Conservation (phyloP, 2,113 vertebrate genomes). For the Takifugu flavidus region DNA sequence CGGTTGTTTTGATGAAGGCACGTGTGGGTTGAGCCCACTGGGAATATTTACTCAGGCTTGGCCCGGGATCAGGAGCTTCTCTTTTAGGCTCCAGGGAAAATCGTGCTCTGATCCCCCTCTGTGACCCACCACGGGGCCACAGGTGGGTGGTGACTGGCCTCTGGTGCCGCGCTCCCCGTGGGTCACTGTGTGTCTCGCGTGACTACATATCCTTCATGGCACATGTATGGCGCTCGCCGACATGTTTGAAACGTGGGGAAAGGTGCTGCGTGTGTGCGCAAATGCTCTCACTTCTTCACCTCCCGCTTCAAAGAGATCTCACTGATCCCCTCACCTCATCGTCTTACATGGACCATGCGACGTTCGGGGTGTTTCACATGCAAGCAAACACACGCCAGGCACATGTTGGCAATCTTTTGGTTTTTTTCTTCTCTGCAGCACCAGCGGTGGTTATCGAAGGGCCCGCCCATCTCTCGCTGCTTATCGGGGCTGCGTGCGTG, state of each 20-base stretch:
- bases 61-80: slow-evolving; percentile 66
- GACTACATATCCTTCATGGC: not conserved
- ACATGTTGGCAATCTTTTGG: not conserved
- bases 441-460: slow-evolving; percentile 20
- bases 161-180: slow-evolving; percentile 14
- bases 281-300: slow-evolving; percentile 5
- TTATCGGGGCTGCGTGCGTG: slow-evolving; percentile 40
- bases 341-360: slow-evolving; percentile 34
- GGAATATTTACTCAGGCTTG: slow-evolving; percentile 68
- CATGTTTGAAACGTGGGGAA: not conserved
- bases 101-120: slow-evolving; percentile 50
- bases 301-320: slow-evolving; percentile 53
- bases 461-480: slow-evolving; percentile 29
- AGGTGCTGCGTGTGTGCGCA: slow-evolving; percentile 2
- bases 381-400: slow-evolving; percentile 10
- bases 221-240: not conserved
- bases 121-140: slow-evolving; percentile 31
- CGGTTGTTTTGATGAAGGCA: slow-evolving; percentile 50
- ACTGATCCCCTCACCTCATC: slow-evolving; percentile 49
- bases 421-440: slow-evolving; percentile 16
- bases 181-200: slow-evolving; percentile 7
- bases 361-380: slow-evolving; percentile 22
- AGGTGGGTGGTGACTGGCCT: slow-evolving; percentile 20
- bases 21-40: slow-evolving; percentile 49
- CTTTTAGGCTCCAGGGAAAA: slow-evolving; percentile 63